phyloP scores from a whole-genome alignment of 2,797 vertebrate genomes.

The Syngnathus rostellatus region DNA sequence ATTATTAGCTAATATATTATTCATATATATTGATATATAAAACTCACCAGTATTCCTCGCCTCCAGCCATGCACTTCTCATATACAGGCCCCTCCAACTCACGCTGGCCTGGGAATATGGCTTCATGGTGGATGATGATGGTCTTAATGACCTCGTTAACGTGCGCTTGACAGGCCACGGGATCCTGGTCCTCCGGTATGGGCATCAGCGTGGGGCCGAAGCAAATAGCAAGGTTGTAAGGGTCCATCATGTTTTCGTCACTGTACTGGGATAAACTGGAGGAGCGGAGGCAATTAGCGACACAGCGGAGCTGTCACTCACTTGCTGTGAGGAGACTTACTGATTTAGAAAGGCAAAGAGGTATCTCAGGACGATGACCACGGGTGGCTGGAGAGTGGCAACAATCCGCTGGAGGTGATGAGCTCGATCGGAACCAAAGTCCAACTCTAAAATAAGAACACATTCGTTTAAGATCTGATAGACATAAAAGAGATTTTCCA shows the following conservation, averaged over 20 bases:
- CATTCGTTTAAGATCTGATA: neutral
- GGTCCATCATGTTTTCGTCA: constrained; percentile 99
- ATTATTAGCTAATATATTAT: neutral
- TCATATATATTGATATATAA: neutral
- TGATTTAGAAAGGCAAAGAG: constrained; percentile 97
- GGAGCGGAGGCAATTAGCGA: constrained; percentile 5
- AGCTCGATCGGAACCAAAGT: constrained; percentile 82
- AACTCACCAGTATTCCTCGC: constrained; percentile 94
- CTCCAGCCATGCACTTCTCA: constrained; percentile 97
- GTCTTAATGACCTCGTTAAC: constrained; percentile 99
- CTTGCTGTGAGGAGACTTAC: constrained; percentile 67
- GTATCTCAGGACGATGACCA: constrained; percentile 97
- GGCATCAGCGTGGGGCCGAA: constrained; percentile 97
- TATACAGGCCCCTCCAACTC: constrained; percentile 94
- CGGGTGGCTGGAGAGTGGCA: constrained; percentile 80
- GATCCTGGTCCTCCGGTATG: constrained; percentile 94
- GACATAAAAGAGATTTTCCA: neutral
- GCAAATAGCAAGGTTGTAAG: constrained; percentile 98
- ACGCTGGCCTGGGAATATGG: constrained; percentile 84
- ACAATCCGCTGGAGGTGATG: constrained; percentile 91
- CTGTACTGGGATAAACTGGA: constrained; percentile 93
- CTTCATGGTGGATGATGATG: constrained; percentile 89
- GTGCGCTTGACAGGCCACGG: constrained; percentile 93
- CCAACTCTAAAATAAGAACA: constrained; percentile 72
- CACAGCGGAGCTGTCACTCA: neutral